Evolutionary conservation across 2,797 vertebrate species (phyloP).

Genomic region (Galaxias olidus): DNA sequence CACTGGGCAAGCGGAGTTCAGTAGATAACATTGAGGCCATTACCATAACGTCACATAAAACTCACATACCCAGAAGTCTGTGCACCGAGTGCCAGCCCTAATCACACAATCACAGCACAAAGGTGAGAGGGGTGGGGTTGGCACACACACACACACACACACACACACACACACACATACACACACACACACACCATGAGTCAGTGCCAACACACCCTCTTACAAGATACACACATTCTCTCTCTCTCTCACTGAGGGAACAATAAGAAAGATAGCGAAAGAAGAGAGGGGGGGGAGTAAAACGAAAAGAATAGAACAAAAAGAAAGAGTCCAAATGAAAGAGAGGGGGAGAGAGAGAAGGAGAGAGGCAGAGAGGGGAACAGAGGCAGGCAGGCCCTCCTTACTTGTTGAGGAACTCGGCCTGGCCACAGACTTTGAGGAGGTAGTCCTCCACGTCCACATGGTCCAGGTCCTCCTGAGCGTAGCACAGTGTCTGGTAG

Average conservation of each 20-base stretch:
- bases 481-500: constrained; percentile 93
- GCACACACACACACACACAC: too few species aligned
- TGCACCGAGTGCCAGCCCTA: neutral
- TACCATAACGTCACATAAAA: neutral
- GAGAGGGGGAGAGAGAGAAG: neutral
- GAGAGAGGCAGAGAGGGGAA: neutral
- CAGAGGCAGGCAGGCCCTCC: constrained; percentile 37
- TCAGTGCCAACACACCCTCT: neutral
- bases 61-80: neutral
- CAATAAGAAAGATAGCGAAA: neutral
- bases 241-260: too few species aligned
- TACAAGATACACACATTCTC: too few species aligned
- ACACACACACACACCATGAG: too few species aligned
- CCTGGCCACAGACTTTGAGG: constrained; percentile 89
- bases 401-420: constrained; percentile 93
- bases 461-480: constrained; percentile 83
- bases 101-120: neutral
- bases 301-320: neutral
- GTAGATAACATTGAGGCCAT: neutral
- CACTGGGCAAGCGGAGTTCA: neutral
- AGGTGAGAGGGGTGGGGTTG: too few species aligned
- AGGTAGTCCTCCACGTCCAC: constrained; percentile 85
- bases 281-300: neutral
- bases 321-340: too few species aligned
- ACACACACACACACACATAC: too few species aligned